Evolutionary conservation across 1,140 invertebrate genomes (phyloP), one percentile per base, ranked within the genome.

Genomic region (Dermatophagoides farinae): DNA sequence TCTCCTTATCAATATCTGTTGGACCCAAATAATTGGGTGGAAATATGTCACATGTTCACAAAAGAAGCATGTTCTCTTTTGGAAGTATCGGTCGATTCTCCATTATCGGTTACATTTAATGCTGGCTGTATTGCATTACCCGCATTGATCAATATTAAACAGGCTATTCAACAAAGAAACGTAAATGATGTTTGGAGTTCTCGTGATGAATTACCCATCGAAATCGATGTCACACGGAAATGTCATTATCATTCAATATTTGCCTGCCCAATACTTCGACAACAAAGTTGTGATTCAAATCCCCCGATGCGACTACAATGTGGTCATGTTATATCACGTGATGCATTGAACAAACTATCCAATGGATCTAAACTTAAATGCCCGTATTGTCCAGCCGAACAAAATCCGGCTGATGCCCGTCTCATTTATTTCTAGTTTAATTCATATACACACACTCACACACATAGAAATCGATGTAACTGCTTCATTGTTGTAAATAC

Each of bases 311-410:
- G 88, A 65, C 76, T 99, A 40, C 81, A 88, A 0, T 99, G 95
- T 74, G 95, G 95, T 23, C 93, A 99, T 76, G 93, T 97, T 46
- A 97, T 98, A 64, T 96, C 92, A 1, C 79, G 86, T 65, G 93
- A 98, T 75, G 95, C 95, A 52, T 78, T 98, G 41, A 86, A 86
- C 70, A 97, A 97, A 76, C 78, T 98, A 58, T 84, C 86, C 57
- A 87, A 80, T 70, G 86, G 86, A 22, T 88, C 85, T 71, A 95
- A 96, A 71, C 79, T 97, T 67, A 97, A 97, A 76, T 98, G 93
- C 72, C 92, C 92, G 1, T 97, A 97, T 71, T 97, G 93, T 69
- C 93, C 93, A 8, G 82, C 93, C 68, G 92, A 97, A 74, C 91
- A 96, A 70, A 87, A 84, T 70, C 86, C 89, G 41, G 78, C 83